These are phyloP conservation scores for Cromileptes altivelis DNA, from an alignment of 2,113 vertebrate species.

Conservation along the genomic window DNA sequence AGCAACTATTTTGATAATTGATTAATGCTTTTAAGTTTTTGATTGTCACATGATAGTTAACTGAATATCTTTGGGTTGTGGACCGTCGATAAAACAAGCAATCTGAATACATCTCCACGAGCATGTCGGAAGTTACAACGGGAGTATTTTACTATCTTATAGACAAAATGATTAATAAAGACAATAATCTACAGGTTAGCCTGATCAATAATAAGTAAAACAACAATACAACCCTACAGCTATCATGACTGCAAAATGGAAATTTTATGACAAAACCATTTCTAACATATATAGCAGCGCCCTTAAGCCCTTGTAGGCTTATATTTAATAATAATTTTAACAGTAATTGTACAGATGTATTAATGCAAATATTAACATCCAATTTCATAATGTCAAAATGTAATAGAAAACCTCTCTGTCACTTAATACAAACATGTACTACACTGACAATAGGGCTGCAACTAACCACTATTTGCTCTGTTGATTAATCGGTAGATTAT, in stretches of 20 bases:
- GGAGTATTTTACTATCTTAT: background rate
- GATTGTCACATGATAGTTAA: background rate
- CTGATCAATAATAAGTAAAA: too few relatives aligned
- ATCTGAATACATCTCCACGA: background rate
- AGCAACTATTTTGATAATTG: background rate
- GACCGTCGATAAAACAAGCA: too few relatives aligned
- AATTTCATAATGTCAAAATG: too few relatives aligned
- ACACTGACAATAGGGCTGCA: too few relatives aligned
- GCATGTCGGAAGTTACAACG: background rate
- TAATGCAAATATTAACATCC: too few relatives aligned
- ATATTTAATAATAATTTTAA: background rate
- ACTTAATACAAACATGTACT: too few relatives aligned
- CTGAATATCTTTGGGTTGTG: background rate
- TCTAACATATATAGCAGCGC: background rate
- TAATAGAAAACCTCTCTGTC: too few relatives aligned
- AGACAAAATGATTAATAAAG: background rate
- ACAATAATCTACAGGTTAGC: background rate
- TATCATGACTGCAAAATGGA: background rate
- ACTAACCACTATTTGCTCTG: too few relatives aligned
- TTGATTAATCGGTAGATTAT: too few relatives aligned
- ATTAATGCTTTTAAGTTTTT: background rate
- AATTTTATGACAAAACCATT: background rate
- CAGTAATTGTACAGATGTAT: background rate
- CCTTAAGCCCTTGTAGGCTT: background rate
- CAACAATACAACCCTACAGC: too few relatives aligned